These are phyloP conservation scores for Sturnira hondurensis DNA, from an alignment of 2,113 vertebrate genomes.

Conservation along the genomic window DNA sequence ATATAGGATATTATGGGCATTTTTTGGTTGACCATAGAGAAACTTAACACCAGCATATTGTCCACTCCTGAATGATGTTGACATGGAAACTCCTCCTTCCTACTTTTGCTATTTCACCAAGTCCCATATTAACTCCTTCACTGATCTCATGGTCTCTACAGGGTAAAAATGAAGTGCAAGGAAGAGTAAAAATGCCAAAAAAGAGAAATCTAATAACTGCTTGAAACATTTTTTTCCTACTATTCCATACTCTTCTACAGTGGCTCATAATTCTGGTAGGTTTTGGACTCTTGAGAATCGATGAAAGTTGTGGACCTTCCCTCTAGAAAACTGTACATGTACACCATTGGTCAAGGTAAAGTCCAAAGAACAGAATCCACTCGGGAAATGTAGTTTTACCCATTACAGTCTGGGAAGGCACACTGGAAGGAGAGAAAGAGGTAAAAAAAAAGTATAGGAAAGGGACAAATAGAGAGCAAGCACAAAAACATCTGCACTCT, in stretches of 20 bases:
- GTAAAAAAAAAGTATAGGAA: neutral
- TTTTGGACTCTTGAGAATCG: neutral
- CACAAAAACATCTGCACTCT: neutral
- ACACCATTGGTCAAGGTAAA: neutral
- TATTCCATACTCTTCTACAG: neutral
- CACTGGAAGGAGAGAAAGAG: neutral
- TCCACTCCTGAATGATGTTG: neutral
- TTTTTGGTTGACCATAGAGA: neutral
- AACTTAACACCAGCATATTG: neutral
- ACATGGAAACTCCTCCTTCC: neutral
- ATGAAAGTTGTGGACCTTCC: neutral
- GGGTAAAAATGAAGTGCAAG: neutral
- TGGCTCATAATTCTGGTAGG: neutral
- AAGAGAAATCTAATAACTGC: neutral
- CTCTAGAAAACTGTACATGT: neutral
- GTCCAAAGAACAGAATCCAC: neutral
- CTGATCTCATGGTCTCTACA: neutral
- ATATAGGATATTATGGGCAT: neutral
- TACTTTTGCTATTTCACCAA: neutral
- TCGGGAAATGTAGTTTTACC: neutral
- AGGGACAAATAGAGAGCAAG: neutral
- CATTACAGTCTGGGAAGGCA: neutral
- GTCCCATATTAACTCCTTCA: neutral
- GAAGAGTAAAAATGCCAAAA: neutral
- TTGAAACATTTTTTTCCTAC: neutral